Percentiles rank a stretch among this genome's conserved stretches.
These are phyloP conservation scores for Gerris buenoi DNA, from an alignment of 1,140 invertebrate species.

Conservation along the genomic window DNA sequence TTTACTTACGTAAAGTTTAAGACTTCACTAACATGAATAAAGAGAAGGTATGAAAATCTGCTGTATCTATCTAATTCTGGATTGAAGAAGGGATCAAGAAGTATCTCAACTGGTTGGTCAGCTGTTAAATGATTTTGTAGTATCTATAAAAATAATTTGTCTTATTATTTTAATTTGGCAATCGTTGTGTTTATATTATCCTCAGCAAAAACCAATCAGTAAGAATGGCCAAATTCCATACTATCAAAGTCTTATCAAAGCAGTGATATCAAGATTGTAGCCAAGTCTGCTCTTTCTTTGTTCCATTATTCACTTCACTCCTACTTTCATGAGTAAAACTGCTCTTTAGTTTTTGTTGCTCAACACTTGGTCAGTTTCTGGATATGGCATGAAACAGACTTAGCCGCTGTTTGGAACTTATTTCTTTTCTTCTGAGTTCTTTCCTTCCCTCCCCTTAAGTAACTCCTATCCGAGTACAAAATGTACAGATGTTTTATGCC, in stretches of 20 bases:
- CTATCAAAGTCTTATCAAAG: neutral
- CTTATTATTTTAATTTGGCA: neutral
- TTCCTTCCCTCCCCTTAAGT: no score
- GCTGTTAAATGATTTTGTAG: neutral
- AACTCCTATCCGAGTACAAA: no score
- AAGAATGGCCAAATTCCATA: neutral
- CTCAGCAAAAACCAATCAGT: neutral
- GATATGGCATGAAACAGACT: no score
- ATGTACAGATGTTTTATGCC: no score
- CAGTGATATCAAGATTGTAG: neutral
- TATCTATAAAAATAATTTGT: neutral
- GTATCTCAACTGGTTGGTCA: neutral
- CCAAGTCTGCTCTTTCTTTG: no score
- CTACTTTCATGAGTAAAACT: no score
- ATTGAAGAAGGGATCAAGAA: neutral
- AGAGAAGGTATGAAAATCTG: neutral
- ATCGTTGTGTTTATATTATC: neutral
- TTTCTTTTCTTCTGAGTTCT: no score
- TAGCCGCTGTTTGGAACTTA: no score
- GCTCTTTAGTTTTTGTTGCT: no score
- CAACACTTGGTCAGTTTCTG: no score
- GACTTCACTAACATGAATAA: neutral
- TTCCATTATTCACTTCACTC: no score
- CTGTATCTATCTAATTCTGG: neutral
- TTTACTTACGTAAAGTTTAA: neutral